Evolutionary conservation across 2,888 invertebrate genomes (phyloP).

Genomic region (Hirtodrosophila duncani): DNA sequence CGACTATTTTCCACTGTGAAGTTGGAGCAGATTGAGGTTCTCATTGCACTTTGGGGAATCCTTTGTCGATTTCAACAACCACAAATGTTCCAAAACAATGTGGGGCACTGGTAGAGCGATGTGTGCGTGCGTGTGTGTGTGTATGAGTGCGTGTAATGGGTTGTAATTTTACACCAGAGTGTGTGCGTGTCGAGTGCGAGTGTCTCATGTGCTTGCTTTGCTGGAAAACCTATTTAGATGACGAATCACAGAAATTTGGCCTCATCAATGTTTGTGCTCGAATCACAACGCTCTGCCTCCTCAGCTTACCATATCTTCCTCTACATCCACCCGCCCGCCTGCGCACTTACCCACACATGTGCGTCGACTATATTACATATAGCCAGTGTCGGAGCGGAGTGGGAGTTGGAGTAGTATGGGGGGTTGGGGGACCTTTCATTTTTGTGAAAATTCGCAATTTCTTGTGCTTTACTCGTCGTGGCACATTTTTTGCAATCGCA

Average conservation of each 20-base stretch:
- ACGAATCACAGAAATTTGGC: constrained; percentile 72
- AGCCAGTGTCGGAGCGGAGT: no score
- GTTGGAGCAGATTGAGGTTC: no score
- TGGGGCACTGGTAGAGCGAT: constrained; percentile 2
- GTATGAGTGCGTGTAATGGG: constrained; percentile 51
- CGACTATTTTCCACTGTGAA: no score
- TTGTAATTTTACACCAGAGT: constrained; percentile 46
- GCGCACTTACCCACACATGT: constrained; percentile 17
- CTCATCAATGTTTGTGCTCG: constrained; percentile 67
- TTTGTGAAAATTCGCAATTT: constrained; percentile 56
- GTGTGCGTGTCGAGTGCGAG: constrained; percentile 9
- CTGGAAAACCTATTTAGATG: constrained; percentile 66
- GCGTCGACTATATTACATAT: constrained; percentile 65
- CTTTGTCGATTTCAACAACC: no score
- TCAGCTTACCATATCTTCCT: neutral
- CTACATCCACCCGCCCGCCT: neutral
- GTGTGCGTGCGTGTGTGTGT: neutral
- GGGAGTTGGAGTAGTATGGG: no score
- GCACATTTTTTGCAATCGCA: constrained; percentile 72
- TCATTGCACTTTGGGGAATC: no score
- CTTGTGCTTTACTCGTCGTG: constrained; percentile 64
- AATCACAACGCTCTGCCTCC: constrained; percentile 39
- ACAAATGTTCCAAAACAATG: no score
- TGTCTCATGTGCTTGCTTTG: constrained; percentile 20
- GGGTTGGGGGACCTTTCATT: no score